Conservation (phyloP, 2,888 invertebrate genomes). For the Tinea pellionella region DNA sequence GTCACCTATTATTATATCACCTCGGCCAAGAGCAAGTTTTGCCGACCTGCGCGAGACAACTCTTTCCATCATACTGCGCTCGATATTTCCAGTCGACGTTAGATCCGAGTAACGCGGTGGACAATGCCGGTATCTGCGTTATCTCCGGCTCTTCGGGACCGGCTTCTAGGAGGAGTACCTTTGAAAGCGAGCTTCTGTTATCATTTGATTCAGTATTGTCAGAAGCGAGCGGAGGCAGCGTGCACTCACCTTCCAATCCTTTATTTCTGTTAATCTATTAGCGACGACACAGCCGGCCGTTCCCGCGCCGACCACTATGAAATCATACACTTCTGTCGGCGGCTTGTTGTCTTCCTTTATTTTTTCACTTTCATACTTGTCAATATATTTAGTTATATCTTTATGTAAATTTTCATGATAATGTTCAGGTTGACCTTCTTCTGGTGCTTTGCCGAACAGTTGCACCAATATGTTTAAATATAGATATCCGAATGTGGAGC, state of each 20-base stretch:
- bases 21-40: slow-evolving; percentile 68
- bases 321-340: slow-evolving; percentile 32
- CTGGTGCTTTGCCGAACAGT: slow-evolving; percentile 33
- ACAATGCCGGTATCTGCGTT: slow-evolving; percentile 70
- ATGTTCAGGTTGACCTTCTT: slow-evolving; percentile 17
- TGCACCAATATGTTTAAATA: slow-evolving; percentile 35
- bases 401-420: neutral
- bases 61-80: slow-evolving; percentile 69
- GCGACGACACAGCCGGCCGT: slow-evolving; percentile 44
- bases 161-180: slow-evolving; percentile 74
- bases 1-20: slow-evolving; percentile 21
- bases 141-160: slow-evolving; percentile 73
- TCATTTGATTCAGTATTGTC: neutral
- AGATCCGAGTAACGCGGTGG: slow-evolving; percentile 64
- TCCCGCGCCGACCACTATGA: slow-evolving; percentile 47
- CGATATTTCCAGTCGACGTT: slow-evolving; percentile 75
- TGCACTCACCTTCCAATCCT: slow-evolving; percentile 32
- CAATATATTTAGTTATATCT: neutral
- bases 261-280: slow-evolving; percentile 33
- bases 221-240: neutral
- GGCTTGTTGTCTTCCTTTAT: neutral
- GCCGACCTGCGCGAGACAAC: slow-evolving; percentile 61
- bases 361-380: slow-evolving; percentile 12
- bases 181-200: neutral
- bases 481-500: slow-evolving; percentile 32